Percentiles rank a stretch among this genome's conserved stretches.
Evolutionary conservation across 2,113 vertebrate species (phyloP).

Genomic region (Hylia prasina): DNA sequence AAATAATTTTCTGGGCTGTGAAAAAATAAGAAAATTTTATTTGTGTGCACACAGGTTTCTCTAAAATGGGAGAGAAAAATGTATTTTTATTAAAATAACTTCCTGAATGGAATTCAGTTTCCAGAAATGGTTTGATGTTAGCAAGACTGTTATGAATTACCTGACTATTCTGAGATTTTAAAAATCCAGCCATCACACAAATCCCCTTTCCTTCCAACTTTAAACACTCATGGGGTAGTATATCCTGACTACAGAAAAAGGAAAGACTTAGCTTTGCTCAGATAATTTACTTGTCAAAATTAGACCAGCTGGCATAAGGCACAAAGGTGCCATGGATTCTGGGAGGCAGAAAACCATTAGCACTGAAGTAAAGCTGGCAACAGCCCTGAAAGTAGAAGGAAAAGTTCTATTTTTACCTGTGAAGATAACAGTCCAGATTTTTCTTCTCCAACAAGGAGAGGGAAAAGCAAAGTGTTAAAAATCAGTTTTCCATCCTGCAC

Average conservation of each 20-base stretch:
- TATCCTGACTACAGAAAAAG: background rate
- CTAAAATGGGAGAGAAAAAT: background rate
- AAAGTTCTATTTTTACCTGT: background rate
- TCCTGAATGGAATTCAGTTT: background rate
- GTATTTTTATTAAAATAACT: background rate
- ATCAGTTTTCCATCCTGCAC: background rate
- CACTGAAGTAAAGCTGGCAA: background rate
- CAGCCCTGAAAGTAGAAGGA: background rate
- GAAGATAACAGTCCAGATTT: background rate
- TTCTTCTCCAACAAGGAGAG: background rate
- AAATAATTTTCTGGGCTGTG: too few species aligned
- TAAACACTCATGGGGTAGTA: background rate
- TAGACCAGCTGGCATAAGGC: background rate
- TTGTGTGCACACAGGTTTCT: background rate
- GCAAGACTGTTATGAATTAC: background rate
- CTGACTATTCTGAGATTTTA: background rate
- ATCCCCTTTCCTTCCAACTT: background rate
- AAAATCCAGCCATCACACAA: background rate
- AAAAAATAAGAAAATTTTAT: background rate
- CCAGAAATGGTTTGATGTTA: background rate
- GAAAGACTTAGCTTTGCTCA: background rate
- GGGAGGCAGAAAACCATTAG: background rate
- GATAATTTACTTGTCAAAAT: background rate
- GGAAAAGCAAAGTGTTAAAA: background rate
- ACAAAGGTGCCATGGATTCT: background rate